Conservation (phyloP, 2,113 vertebrate species). For the Ascaphus truei region DNA sequence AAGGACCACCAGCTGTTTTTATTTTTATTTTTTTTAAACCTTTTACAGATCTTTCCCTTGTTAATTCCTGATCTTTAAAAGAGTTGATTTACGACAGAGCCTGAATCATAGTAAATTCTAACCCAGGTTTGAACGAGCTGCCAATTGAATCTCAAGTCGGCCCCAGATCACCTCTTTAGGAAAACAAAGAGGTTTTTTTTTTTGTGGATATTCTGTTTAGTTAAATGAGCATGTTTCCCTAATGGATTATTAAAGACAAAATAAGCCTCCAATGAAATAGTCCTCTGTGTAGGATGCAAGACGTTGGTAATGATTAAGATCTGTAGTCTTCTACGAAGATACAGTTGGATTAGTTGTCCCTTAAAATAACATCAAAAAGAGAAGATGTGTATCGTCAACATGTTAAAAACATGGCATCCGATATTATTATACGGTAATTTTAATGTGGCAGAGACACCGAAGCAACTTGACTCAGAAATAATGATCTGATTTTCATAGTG, state of each 20-base stretch:
- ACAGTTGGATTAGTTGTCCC: neutral
- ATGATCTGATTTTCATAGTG: no score
- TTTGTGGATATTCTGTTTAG: neutral
- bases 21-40: conserved; percentile 20
- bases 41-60: conserved; percentile 3
- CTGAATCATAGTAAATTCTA: conserved; percentile 42
- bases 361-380: neutral
- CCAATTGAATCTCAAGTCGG: conserved; percentile 34
- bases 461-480: neutral
- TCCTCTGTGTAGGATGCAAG: neutral
- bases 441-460: no score
- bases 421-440: no score
- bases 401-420: no score
- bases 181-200: conserved; percentile 26
- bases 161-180: conserved; percentile 38
- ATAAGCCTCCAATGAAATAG: neutral
- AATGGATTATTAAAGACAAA: neutral
- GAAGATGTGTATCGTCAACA: neutral
- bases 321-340: neutral
- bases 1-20: conserved; percentile 23
- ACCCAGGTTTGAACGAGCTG: conserved; percentile 36
- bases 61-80: conserved; percentile 44
- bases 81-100: conserved; percentile 32
- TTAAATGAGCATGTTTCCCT: conserved; percentile 2
- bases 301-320: neutral